A percentile compares a stretch with the other conserved stretches of the same genome.
phyloP scores from a whole-genome alignment of 2,113 vertebrate genomes.

The Takifugu bimaculatus region DNA sequence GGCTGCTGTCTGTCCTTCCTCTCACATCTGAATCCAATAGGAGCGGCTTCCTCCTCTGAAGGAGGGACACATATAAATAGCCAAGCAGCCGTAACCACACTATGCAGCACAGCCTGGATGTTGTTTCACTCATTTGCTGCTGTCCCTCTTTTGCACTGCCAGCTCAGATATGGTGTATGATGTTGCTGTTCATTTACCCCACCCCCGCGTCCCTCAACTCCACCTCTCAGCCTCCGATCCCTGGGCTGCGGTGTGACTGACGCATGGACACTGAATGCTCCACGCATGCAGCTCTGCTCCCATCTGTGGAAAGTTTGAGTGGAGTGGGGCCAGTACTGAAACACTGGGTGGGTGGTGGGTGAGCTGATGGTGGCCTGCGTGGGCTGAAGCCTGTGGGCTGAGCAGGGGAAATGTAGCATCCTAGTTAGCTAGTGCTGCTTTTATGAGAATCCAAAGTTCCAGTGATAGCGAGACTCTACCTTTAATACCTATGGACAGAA shows the following conservation, averaged over 20 bases:
- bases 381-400: constrained; percentile 52
- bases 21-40: constrained; percentile 79
- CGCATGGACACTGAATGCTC: constrained; percentile 17
- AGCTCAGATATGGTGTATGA: constrained; percentile 40
- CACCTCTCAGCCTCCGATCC: constrained; percentile 33
- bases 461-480: neutral
- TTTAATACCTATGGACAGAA: neutral
- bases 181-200: constrained; percentile 17
- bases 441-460: neutral
- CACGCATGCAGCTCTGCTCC: constrained; percentile 26
- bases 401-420: constrained; percentile 52
- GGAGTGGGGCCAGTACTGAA: constrained; percentile 44
- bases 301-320: constrained; percentile 59
- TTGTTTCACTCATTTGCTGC: constrained; percentile 48
- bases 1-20: constrained; percentile 46
- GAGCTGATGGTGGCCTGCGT: constrained; percentile 55
- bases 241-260: constrained; percentile 45
- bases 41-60: constrained; percentile 65
- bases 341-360: constrained; percentile 47
- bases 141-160: constrained; percentile 37
- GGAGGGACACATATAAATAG: constrained; percentile 74
- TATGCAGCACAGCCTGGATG: constrained; percentile 58
- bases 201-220: constrained; percentile 12
- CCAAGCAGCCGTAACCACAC: constrained; percentile 67
- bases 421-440: constrained; percentile 5